These are phyloP conservation scores for Morpho achilles DNA, from an alignment of 2,888 invertebrate species.

Conservation along the genomic window DNA sequence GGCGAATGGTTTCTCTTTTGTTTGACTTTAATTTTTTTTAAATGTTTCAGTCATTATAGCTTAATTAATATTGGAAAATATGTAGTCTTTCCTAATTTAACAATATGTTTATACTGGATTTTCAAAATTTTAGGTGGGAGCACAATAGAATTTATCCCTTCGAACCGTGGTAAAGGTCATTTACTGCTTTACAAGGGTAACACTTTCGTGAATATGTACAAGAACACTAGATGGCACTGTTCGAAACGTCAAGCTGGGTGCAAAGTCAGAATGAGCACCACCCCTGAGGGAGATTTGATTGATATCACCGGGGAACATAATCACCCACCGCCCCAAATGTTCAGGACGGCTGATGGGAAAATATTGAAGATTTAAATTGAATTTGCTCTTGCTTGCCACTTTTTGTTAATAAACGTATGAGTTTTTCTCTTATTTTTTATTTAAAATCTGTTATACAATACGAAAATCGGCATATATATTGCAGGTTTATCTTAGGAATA, in stretches of 20 bases:
- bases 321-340: constrained; percentile 2
- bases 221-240: constrained; percentile 4
- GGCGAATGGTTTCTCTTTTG: too few relatives aligned
- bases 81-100: too few relatives aligned
- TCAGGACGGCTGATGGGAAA: neutral
- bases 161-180: neutral
- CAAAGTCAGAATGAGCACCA: constrained; percentile 2
- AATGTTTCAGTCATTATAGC: too few relatives aligned
- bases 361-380: constrained; percentile 3
- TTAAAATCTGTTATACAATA: too few relatives aligned
- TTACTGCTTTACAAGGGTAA: neutral
- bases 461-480: too few relatives aligned
- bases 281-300: neutral
- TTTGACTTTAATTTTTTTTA: too few relatives aligned
- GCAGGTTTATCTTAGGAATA: too few relatives aligned
- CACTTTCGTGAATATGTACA: constrained; percentile 4
- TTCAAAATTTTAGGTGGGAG: neutral
- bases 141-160: constrained; percentile 1
- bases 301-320: neutral
- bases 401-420: too few relatives aligned
- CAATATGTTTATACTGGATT: neutral
- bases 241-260: constrained; percentile 2
- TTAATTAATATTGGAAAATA: too few relatives aligned
- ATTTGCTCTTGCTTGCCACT: neutral
- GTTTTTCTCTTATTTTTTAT: too few relatives aligned